Base-by-base conservation (phyloP, 1,140 invertebrate species). In the Zaprionus davidi region DNA sequence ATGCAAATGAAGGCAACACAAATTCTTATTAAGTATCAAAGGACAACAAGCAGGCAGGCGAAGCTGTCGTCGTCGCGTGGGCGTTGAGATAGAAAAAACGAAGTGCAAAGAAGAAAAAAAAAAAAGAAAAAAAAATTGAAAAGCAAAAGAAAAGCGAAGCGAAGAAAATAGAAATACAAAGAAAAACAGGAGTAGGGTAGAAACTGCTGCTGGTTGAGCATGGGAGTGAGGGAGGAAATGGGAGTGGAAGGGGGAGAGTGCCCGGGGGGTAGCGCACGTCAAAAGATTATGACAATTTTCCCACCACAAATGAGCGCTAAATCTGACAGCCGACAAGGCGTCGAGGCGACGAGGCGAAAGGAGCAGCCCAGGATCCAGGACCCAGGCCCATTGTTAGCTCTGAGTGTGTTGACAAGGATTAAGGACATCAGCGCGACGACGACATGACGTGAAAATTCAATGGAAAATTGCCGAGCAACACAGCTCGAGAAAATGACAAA, bases 241-340 rank as follows among this genome's bases (percentile, higher is more conserved):
- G 13, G 31, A 24, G 53, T 7, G 41, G 51, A 20, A 4, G 20
- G 2, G 46, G 15, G 49, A 17, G 36, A 36, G 17, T 56, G 26
- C 34, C 20, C 68, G 36, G 57, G 70, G 75, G 58, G 71, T 59
- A 76, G 74, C 81, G 79, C 86, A 80, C 86, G 88, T 91, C 88
- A 91, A 91, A 91, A 91, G 88, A 91, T 91, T 91, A 91, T 91
- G 88, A 91, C 88, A 88, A 91, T 88, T 91, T 91, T 91, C 79
- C 74, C 85, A 91, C 88, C 88, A 84, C 88, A 91, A 91, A 91
- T 91, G 88, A 91, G 82, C 87, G 86, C 55, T 72, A 88, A 87
- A 83, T 76, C 78, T 79, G 78, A 76, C 83, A 77, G 76, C 75
- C 74, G 69, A 83, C 78, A 81, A 38, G 57, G 67, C 77, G 64